Base-by-base conservation (phyloP, 2,797 vertebrate species). In the Botia kubotai region DNA sequence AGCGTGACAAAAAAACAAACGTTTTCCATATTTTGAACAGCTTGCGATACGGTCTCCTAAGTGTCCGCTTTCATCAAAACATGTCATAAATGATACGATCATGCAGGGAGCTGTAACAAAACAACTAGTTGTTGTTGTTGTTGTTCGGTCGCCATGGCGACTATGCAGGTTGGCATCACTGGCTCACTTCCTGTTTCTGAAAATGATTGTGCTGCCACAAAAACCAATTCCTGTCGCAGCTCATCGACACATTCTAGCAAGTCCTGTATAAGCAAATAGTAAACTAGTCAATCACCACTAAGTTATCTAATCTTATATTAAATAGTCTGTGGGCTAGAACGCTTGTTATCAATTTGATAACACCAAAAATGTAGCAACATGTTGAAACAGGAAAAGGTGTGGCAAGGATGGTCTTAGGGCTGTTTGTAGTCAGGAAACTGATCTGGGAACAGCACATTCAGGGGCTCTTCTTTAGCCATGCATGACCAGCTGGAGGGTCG, bases 221-320 rank as follows among this genome's bases (percentile, higher is more conserved):
- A 70, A 72, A 79, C 69, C 68, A 79, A 62, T 65, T 79, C 69
- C 77, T 79, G n/a, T 68, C 8, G 43, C n/a, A 46, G 29, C 0
- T 2, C 6, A 55, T 46, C 39, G 26, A 39, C 12, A 55, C 29
- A 67, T 39, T 55, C 23, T 55, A 4, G 66, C 19, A 6, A n/a
- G 43, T 19, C 23, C 17, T 48, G 48, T 29, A 6, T 39, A n/a
- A 65, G 39, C 29, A 19, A 65, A 33, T 36, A n/a, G 14, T 33
- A 2, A 17, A 67, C 6, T 29, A 68, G 33, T 67, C 4, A 67
- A 4, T 3, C 21, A 46, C 29, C 13, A 76, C 33, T 1, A 6
- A 29, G 16, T 4, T 46, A 11, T 46, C 43, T 46, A 26, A 46
- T 21, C 1, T 5, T 52, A 16, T 29, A 4, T 12, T n/a, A 6